phyloP scores from a whole-genome alignment of 2,888 invertebrate genomes.

The Yponomeuta cagnagella region DNA sequence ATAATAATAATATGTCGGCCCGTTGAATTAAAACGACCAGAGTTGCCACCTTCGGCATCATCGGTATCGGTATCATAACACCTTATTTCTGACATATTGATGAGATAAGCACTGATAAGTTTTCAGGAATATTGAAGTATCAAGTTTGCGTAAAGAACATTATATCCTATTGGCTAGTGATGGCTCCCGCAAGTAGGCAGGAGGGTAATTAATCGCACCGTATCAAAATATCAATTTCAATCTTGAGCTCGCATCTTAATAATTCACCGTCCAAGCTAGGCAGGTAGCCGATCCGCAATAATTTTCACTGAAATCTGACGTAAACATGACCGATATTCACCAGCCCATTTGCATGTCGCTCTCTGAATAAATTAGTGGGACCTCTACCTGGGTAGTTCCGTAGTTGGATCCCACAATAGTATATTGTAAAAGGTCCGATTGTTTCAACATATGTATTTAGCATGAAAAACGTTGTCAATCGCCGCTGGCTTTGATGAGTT shows the following conservation, averaged over 20 bases:
- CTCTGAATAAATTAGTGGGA: conserved; percentile 39
- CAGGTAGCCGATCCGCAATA: conserved; percentile 52
- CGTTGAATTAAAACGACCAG: too few species aligned
- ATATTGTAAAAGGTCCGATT: background rate
- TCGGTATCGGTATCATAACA: too few species aligned
- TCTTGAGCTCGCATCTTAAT: background rate
- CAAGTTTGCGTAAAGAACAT: background rate
- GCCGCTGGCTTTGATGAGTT: too few species aligned
- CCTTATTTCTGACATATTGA: too few species aligned
- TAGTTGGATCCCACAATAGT: background rate
- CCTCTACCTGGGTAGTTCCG: background rate
- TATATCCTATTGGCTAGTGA: background rate
- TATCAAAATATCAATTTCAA: conserved; percentile 7
- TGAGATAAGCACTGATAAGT: too few species aligned
- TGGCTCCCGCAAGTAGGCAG: background rate
- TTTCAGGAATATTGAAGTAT: background rate
- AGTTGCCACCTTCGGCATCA: too few species aligned
- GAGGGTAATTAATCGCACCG: background rate
- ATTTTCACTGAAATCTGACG: conserved; percentile 71
- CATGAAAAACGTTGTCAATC: too few species aligned
- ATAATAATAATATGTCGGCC: too few species aligned
- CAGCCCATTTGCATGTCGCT: conserved; percentile 68
- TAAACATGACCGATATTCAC: conserved; percentile 73
- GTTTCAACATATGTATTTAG: too few species aligned
- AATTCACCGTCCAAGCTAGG: background rate